phyloP scores from a whole-genome alignment of 2,797 vertebrate species.

The Aulostomus chinensis region DNA sequence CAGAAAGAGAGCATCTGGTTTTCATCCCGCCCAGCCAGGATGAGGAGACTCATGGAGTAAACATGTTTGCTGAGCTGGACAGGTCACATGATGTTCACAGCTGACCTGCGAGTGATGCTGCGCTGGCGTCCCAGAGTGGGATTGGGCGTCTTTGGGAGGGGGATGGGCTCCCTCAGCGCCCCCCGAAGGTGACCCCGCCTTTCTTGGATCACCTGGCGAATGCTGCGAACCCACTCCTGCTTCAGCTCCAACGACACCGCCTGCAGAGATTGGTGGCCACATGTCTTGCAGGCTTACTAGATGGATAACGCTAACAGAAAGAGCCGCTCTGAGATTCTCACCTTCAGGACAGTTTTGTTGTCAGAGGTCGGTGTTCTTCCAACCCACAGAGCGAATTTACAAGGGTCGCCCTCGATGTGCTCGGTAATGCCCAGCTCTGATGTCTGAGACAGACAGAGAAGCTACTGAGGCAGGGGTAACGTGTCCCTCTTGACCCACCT shows the following conservation, averaged over 20 bases:
- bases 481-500: no score
- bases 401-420: slow-evolving; percentile 96
- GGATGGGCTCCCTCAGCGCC: slow-evolving; percentile 95
- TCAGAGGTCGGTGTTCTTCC: slow-evolving; percentile 96
- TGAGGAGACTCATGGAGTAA: no score
- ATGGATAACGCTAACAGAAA: no score
- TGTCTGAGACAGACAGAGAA: slow-evolving; percentile 79
- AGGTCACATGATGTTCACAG: slow-evolving; percentile 5
- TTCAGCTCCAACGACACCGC: slow-evolving; percentile 94
- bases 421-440: slow-evolving; percentile 96
- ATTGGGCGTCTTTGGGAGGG: slow-evolving; percentile 95
- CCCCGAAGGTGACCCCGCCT: slow-evolving; percentile 95
- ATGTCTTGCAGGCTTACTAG: no score
- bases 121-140: slow-evolving; percentile 92
- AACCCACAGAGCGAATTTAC: slow-evolving; percentile 97
- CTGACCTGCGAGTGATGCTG: slow-evolving; percentile 94
- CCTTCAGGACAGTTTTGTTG: slow-evolving; percentile 97
- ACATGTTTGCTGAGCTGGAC: no score
- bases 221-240: slow-evolving; percentile 98
- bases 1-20: neutral
- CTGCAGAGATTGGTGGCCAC: slow-evolving; percentile 70
- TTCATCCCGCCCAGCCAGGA: no score
- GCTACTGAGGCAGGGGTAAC: neutral
- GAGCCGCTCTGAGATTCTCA: no score
- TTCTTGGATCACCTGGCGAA: slow-evolving; percentile 97